phyloP scores from a whole-genome alignment of 2,113 vertebrate species.

The Macrotis lagotis region DNA sequence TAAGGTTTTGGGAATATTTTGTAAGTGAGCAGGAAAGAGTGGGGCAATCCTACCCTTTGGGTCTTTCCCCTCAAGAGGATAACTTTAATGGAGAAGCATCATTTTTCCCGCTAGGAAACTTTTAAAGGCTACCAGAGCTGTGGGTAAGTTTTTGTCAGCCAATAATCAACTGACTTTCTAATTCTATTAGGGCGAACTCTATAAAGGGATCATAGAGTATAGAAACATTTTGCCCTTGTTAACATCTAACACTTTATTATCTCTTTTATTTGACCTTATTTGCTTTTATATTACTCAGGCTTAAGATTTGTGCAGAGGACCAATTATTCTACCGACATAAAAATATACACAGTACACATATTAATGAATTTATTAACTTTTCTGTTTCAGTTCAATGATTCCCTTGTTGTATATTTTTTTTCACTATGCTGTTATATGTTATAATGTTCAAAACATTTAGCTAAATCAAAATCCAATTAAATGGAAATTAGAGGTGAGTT shows the following conservation, averaged over 20 bases:
- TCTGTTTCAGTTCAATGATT: background rate
- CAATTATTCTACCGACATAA: background rate
- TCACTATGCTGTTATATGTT: background rate
- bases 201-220: background rate
- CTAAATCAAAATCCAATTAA: conserved; percentile 13
- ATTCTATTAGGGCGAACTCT: background rate
- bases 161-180: background rate
- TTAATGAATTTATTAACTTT: background rate
- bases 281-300: background rate
- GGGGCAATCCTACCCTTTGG: too few species aligned
- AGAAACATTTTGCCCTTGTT: background rate
- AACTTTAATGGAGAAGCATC: too few species aligned
- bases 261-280: background rate
- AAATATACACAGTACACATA: background rate
- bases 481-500: conserved; percentile 23
- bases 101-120: too few species aligned
- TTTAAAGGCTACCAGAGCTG: background rate
- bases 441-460: background rate
- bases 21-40: too few species aligned
- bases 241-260: background rate
- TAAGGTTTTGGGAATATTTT: too few species aligned
- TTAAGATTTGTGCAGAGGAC: background rate
- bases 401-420: background rate
- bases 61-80: too few species aligned
- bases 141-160: background rate